Base-by-base conservation (phyloP, 1,140 invertebrate genomes). In the Temnothorax longispinosus region DNA sequence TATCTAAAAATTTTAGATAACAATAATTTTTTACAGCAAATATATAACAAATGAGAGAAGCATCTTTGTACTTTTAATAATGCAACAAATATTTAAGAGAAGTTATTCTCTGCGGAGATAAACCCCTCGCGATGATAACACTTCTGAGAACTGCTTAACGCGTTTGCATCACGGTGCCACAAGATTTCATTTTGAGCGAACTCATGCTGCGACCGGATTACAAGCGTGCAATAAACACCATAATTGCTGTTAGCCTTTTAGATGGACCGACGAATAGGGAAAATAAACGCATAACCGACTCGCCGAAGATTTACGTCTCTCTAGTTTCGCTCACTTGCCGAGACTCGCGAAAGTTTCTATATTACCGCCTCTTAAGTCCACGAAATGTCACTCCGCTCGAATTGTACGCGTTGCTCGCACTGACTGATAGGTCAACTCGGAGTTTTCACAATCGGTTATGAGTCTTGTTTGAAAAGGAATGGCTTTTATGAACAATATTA, bases 181-280 rank as follows among this genome's bases (percentile, higher is more conserved):
- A 75, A 80, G 86, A 86, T 92, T 91, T 92, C 78, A 88, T 90
- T 91, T 89, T 86, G 64, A 88, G 86, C 65, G 91, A 85, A 85
- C 88, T 92, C 87, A 89, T 81, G 87, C 89, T 88, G 87, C 65
- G 90, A 90, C 78, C 82, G 87, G 86, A 90, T 92, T 92, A 85
- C 88, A 85, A 75, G 60, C 74, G 71, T 27, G 87, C 87, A 88
- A 91, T 92, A 92, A 92, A 92, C 87, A 69, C 71, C 65, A 85
- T 92, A 90, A 91, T 92, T 88, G 87, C 88, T 87, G 78, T 85
- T 88, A 85, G 74, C 65, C 58, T 89, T 89, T 72, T 65, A 64
- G 44, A 85, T 58, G 56, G 27, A 18, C 35, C 18, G 32, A 58
- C 77, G 69, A 69, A 84, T 86, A 58, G 54, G 54, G 62, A 88